Base-by-base conservation (phyloP, 2,113 vertebrate genomes). In the Coregonus clupeaformis region DNA sequence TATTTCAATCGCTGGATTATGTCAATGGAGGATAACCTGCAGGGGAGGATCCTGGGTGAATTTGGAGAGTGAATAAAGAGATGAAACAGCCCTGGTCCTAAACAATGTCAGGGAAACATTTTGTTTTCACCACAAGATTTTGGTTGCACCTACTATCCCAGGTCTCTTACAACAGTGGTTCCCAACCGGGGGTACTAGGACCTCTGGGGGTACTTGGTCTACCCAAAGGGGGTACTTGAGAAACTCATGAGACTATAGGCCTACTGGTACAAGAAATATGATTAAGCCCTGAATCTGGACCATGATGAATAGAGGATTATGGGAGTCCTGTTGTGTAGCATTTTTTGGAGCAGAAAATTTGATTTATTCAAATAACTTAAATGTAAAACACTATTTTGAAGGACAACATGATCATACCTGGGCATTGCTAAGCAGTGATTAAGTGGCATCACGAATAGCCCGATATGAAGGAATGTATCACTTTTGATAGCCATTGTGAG, bases 231-330 rank as follows among this genome's bases (percentile, higher is more conserved):
- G 29, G 29, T 29, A 29, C 29, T 29, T 29, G 29, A 2, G 29
- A 29, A 29, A 29, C 29, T 29, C 29, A 29, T 29, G 2, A 29
- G 2, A 0, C 2, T 0, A 29, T 29, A 29, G 29, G 29, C 29
- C 27, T 27, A 27, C 27, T 27, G 27, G 27, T 27, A 2, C 57
- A 36, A 77, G 70, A 77, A 77, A 81, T 71, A 67, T 12, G 60
- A 65, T 60, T 29, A 63, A 70, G 45, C 68, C 49, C 30, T 66
- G 22, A 25, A 13, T 47, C 30, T 75, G 72, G 80, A 75, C 74
- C n/a, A 63, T 55, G 69, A 70, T 78, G 69, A 86, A 81, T 87
- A 76, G 75, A 60, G 16, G 52, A 69, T 65, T 81, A 22, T 73
- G 76, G 29, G 60, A 73, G 22, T 63, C 22, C 13, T 75, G n/a